Evolutionary conservation across 2,113 vertebrate species (phyloP), one percentile per base, ranked within the genome.

Genomic region (Loxodonta africana): DNA sequence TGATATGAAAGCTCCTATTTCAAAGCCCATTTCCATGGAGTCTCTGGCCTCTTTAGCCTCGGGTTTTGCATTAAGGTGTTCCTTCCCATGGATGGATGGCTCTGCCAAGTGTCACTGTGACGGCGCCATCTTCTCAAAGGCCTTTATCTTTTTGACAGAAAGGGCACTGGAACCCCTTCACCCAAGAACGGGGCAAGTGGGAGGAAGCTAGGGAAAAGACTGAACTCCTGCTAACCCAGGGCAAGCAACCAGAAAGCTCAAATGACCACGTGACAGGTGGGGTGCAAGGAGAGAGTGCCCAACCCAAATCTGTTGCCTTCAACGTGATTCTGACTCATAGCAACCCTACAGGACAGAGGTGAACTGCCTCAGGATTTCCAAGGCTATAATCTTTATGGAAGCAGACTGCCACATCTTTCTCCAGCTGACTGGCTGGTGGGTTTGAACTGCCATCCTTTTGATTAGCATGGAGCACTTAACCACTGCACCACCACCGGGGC

Each of bases 1-100:
- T n/a, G 91, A 84, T 89, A 96, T 41, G 62, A 96, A 89, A 62
- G 80, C 93, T 97, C 98, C 44, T 1, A 67, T 98, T 98, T 98
- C 98, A 97, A 98, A 96, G 96, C 60, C 73, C 2, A 90, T 20
- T 11, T 80, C 67, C 62, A 65, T 44, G 14, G 63, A 97, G 60
- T 60, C 71, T 78, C 92, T 0, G 1, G 90, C 71, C 91, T 96
- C 92, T 96, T 63, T 65, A 91, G 83, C 8, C 20, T 4, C 0
- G 4, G 46, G 23, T 63, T 96, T 92, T 51, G 37, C 93, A 46
- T 63, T 28, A 87, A 92, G 88, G 95, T 28, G 62, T 44, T 91
- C 94, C 93, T 97, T 88, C 93, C 97, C 95, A 0, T 0, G 37
- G 80, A 51, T 5, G 44, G 73, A 69, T 80, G 37, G 48, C 60